Percentiles rank a stretch among this genome's conserved stretches.
Conservation (phyloP, 2,888 invertebrate genomes). For the Hanleya hanleyi region DNA sequence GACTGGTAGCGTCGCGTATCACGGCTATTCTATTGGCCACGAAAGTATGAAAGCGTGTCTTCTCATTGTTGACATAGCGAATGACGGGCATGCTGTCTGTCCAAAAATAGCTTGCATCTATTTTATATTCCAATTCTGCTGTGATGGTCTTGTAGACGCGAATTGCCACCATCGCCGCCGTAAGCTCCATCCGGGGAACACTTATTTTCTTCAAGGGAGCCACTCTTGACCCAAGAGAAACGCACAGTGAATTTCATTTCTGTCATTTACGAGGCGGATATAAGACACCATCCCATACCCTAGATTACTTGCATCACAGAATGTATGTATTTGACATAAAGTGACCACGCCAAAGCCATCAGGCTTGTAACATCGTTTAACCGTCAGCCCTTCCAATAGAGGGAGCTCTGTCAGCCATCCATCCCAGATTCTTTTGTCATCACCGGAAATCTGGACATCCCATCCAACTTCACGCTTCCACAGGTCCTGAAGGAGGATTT, state of each 20-base stretch:
- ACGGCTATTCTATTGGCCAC: slow-evolving; percentile 14
- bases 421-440: slow-evolving; percentile 22
- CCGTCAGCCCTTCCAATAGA: slow-evolving; percentile 19
- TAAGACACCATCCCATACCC: not conserved
- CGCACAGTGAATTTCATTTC: too few relatives aligned
- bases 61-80: slow-evolving; percentile 26
- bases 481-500: slow-evolving; percentile 30
- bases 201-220: not conserved
- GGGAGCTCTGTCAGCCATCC: slow-evolving; percentile 31
- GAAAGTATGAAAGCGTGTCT: slow-evolving; percentile 24
- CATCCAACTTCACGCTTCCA: slow-evolving; percentile 34
- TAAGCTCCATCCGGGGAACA: not conserved
- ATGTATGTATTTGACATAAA: not conserved
- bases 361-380: slow-evolving; percentile 30
- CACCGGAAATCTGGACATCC: slow-evolving; percentile 32
- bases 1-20: not conserved
- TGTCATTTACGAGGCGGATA: too few relatives aligned
- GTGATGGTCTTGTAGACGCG: not conserved
- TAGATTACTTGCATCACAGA: not conserved
- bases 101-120: slow-evolving; percentile 26
- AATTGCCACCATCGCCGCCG: not conserved
- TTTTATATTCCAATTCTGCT: slow-evolving; percentile 17
- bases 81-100: slow-evolving; percentile 31
- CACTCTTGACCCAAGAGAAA: too few relatives aligned
- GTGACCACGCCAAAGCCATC: not conserved